Percentiles rank a stretch among this genome's conserved stretches.
Evolutionary conservation across 2,888 invertebrate genomes (phyloP).

Genomic region (Metacarcinus magister): DNA sequence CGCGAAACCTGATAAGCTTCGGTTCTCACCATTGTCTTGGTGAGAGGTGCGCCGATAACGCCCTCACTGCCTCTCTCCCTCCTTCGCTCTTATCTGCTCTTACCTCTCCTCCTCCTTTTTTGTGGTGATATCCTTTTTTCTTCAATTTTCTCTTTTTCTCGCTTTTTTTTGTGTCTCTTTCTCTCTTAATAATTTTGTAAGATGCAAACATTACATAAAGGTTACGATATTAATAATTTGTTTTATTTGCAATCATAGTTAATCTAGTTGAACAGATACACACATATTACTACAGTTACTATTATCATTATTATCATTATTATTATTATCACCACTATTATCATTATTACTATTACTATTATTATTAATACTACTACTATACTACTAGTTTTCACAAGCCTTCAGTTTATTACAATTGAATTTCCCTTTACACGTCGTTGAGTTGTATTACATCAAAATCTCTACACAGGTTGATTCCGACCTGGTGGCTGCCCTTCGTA

Average conservation of each 20-base stretch:
- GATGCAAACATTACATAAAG: too few relatives aligned
- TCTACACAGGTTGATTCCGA: too few relatives aligned
- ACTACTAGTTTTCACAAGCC: neutral
- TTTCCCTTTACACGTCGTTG: neutral
- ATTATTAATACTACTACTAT: too few relatives aligned
- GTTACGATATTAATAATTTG: too few relatives aligned
- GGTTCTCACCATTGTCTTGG: conserved; percentile 40
- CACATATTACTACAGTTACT: too few relatives aligned
- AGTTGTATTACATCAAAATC: neutral
- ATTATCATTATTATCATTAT: too few relatives aligned
- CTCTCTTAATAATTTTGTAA: too few relatives aligned
- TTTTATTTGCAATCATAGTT: too few relatives aligned
- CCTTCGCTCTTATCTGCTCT: neutral
- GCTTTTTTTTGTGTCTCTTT: neutral
- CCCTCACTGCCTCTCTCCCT: neutral
- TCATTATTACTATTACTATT: too few relatives aligned
- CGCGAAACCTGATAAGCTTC: conserved; percentile 40
- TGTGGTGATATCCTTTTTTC: neutral
- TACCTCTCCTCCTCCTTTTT: neutral
- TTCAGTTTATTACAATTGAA: neutral
- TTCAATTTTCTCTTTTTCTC: neutral
- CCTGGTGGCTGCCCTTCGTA: too few relatives aligned
- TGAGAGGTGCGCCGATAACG: conserved; percentile 30
- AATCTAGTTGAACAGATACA: too few relatives aligned
- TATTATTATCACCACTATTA: too few relatives aligned